These are phyloP conservation scores for Eudemis profundana DNA, from an alignment of 2,888 invertebrate species.

Conservation along the genomic window DNA sequence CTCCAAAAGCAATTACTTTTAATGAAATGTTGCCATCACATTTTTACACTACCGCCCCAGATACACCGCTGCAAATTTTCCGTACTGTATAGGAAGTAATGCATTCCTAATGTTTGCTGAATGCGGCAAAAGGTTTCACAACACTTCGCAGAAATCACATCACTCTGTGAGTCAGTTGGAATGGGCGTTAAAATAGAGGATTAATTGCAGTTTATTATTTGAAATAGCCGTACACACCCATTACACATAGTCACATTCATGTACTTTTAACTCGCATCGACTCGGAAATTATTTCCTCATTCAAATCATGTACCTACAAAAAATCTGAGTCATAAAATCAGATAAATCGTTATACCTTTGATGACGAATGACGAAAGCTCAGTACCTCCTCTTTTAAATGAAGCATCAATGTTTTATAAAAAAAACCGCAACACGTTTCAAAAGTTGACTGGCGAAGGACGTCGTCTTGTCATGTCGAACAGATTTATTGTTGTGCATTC, in stretches of 20 bases:
- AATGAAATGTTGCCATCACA: slow-evolving; percentile 10
- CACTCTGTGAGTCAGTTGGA: slow-evolving; percentile 24
- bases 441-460: slow-evolving; percentile 59
- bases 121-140: slow-evolving; percentile 26
- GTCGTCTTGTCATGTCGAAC: slow-evolving; percentile 44
- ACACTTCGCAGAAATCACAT: slow-evolving; percentile 28
- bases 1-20: slow-evolving; percentile 6
- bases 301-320: neutral
- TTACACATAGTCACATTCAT: slow-evolving; percentile 4
- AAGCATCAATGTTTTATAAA: slow-evolving; percentile 46
- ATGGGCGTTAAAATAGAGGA: slow-evolving; percentile 9
- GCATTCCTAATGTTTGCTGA: slow-evolving; percentile 24
- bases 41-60: slow-evolving; percentile 21
- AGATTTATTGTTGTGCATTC: slow-evolving; percentile 46
- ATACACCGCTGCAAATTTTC: slow-evolving; percentile 13
- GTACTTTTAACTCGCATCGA: neutral
- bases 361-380: neutral
- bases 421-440: slow-evolving; percentile 55
- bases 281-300: neutral
- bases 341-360: slow-evolving; percentile 13
- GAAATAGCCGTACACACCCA: slow-evolving; percentile 2
- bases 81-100: slow-evolving; percentile 2
- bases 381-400: slow-evolving; percentile 3
- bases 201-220: slow-evolving; percentile 26
- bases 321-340: neutral